Base-by-base conservation (phyloP, 2,888 invertebrate genomes). In the Eristalinus sepulchralis region DNA sequence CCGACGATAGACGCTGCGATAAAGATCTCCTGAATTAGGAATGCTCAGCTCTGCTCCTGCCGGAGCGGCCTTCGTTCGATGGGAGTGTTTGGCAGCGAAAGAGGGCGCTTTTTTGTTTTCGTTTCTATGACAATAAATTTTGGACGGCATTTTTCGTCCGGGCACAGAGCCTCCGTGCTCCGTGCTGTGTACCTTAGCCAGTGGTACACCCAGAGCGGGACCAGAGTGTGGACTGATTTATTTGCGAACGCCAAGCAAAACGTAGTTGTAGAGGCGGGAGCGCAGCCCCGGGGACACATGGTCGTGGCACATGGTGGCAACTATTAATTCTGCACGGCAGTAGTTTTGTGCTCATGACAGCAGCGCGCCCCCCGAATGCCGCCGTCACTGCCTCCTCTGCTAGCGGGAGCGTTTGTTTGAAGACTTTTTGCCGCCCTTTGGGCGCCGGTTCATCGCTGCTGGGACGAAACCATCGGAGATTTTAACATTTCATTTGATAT, bases 321-420 rank as follows among this genome's bases (percentile, higher is more conserved):
- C 86, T 83, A 86, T 86, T 86, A 79, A 83, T 86, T 71, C 79
- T 83, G 78, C 73, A 71, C 60, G 62, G 78, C 60, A 78, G 83
- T 66, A 79, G 75, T 79, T 86, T 86, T 63, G 62, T 83, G 86
- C 78, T 79, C 79, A 66, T 86, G 86, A 83, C 86, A 86, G 82
- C 57, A 27, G 27, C 27, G 27, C 27, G 5, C 27, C 27, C 27
- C 27, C 27, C 2, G 27, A 27, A 27, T 5, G 5, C 27, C 27
- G 47, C 83, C 70, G 71, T 53, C 63, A 82, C 67, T 71, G 83
- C 64, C 70, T 82, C 73, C 70, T 64, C 76, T 72, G 67, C 34
- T 36, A 63, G 53, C 59, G 33, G 62, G 33, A 70, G 39, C 62
- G 55, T 66, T 75, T 33, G 31, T 84, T 63, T 76, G 55, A 3